Evolutionary conservation across 2,888 invertebrate genomes (phyloP).

Genomic region (Synanthedon formicaeformis): DNA sequence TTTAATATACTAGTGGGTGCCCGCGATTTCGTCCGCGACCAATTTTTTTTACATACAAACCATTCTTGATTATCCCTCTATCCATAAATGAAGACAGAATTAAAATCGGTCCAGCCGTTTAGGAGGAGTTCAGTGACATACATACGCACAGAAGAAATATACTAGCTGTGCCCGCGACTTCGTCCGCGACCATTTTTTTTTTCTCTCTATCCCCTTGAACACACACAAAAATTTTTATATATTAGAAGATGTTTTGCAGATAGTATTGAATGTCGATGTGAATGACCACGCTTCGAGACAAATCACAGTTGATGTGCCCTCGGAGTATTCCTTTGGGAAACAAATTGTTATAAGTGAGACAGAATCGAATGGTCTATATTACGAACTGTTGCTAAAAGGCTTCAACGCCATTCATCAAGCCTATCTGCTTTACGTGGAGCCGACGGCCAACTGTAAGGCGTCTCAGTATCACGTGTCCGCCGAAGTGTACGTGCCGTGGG

Average conservation of each 20-base stretch:
- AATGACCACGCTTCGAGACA: constrained; percentile 59
- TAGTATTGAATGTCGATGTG: constrained; percentile 74
- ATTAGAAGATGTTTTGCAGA: constrained; percentile 53
- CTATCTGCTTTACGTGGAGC: constrained; percentile 70
- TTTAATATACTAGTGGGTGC: too few relatives aligned
- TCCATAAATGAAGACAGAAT: too few relatives aligned
- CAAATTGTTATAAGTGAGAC: constrained; percentile 64
- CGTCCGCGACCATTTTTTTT: too few relatives aligned
- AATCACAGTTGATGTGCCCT: constrained; percentile 44
- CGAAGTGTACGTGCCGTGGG: constrained; percentile 76
- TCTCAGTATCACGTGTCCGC: constrained; percentile 69
- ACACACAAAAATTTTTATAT: too few relatives aligned
- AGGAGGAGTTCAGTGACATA: too few relatives aligned
- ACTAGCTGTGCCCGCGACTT: too few relatives aligned
- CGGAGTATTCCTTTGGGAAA: constrained; percentile 30
- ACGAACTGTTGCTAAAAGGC: constrained; percentile 70
- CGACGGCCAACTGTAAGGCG: constrained; percentile 49
- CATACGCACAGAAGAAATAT: too few relatives aligned
- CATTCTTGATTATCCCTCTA: too few relatives aligned
- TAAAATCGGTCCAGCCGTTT: too few relatives aligned
- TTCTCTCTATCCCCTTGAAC: too few relatives aligned
- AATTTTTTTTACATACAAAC: too few relatives aligned
- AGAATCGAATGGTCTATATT: constrained; percentile 68
- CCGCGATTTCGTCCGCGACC: too few relatives aligned
- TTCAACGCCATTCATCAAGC: constrained; percentile 73